Evolutionary conservation across 64 coral and sea anemone species (phyloP).

Genomic region (Dendrophyllia cribrosa): DNA sequence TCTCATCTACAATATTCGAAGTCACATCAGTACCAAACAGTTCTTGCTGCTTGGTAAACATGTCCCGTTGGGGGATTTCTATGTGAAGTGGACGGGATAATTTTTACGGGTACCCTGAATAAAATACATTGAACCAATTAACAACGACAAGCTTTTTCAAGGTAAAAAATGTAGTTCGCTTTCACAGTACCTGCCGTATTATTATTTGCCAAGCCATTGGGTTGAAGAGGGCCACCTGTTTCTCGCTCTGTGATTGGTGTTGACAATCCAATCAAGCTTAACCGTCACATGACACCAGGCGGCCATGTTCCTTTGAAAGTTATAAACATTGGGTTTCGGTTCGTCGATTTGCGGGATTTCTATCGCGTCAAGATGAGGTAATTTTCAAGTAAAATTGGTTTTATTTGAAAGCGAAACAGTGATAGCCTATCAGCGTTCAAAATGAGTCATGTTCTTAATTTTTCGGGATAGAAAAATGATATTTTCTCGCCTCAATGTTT

Average conservation of each 20-base stretch:
- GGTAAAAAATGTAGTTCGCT: constrained; percentile 5
- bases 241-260: constrained; percentile 31
- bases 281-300: constrained; percentile 18
- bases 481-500: not conserved
- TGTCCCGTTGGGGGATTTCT: not conserved
- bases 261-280: constrained; percentile 9
- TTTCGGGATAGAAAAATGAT: constrained; percentile 17
- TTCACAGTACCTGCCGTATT: not conserved
- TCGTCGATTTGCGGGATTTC: not conserved
- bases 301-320: constrained; percentile 1
- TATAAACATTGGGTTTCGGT: constrained; percentile 7
- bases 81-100: constrained; percentile 25
- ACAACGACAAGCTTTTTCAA: not conserved
- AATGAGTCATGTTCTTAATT: not conserved
- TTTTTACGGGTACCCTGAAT: constrained; percentile 31
- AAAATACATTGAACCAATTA: constrained; percentile 38
- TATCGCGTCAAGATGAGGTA: not conserved
- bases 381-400: not conserved
- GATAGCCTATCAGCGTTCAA: not conserved
- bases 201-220: constrained; percentile 36
- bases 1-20: no score
- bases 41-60: not conserved
- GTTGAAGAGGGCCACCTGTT: constrained; percentile 32
- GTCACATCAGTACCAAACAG: no score
- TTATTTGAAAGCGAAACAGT: not conserved